phyloP scores from a whole-genome alignment of 1,140 invertebrate genomes.

The Mesaphorura yosii region DNA sequence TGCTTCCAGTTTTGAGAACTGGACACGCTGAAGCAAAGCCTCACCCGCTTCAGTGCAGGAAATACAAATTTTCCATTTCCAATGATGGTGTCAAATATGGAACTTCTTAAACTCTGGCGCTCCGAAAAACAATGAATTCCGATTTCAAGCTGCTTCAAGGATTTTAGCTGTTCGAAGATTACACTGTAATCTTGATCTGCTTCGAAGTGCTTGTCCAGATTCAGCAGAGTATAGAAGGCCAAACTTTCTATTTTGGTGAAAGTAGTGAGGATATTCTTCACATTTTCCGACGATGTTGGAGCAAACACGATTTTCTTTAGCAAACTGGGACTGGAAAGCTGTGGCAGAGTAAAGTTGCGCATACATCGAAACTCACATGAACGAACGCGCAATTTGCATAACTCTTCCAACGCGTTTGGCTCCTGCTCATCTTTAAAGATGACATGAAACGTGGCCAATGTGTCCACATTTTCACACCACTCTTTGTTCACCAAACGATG shows the following conservation, averaged over 20 bases:
- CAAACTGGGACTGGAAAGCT: slow-evolving; percentile 13
- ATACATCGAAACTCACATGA: slow-evolving; percentile 10
- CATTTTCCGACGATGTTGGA: slow-evolving; percentile 9
- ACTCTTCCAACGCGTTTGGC: neutral
- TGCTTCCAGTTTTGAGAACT: slow-evolving; percentile 20
- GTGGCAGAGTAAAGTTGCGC: slow-evolving; percentile 4
- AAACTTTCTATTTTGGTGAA: slow-evolving; percentile 17
- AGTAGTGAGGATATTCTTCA: slow-evolving; percentile 6
- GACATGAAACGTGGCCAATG: slow-evolving; percentile 11
- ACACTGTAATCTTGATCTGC: neutral
- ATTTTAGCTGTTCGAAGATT: slow-evolving; percentile 9
- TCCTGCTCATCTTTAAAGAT: slow-evolving; percentile 1
- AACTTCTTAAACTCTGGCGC: slow-evolving; percentile 1
- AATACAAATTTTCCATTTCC: slow-evolving; percentile 12
- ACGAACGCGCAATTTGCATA: slow-evolving; percentile 16
- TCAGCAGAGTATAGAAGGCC: slow-evolving; percentile 12
- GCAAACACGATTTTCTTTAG: slow-evolving; percentile 23
- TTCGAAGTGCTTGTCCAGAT: slow-evolving; percentile 13
- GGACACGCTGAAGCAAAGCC: slow-evolving; percentile 9
- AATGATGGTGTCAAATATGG: slow-evolving; percentile 16
- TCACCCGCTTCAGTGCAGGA: slow-evolving; percentile 4
- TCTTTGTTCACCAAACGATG: slow-evolving; percentile 16
- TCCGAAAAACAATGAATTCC: slow-evolving; percentile 14
- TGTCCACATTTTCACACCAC: slow-evolving; percentile 19
- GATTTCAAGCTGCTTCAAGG: slow-evolving; percentile 17